Base-by-base conservation (phyloP, 1,140 invertebrate species). In the Pemphigus obesinymphae region DNA sequence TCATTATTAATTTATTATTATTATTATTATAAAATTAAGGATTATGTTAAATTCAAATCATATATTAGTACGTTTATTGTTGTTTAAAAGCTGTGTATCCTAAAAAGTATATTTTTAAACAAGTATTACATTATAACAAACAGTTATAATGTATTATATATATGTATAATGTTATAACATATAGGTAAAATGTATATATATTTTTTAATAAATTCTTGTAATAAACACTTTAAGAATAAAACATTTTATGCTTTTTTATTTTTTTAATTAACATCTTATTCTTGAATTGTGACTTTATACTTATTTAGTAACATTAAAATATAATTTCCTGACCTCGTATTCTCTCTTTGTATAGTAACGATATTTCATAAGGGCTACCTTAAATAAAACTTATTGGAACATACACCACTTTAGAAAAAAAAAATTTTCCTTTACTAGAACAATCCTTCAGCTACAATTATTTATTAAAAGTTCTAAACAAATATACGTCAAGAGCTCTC, bases 381-480 rank as follows among this genome's bases (percentile, higher is more conserved):
- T 17, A 29, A 61, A 63, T 63, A 63, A 29, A 80, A 80, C 55
- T 80, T 45, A 11, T 8, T 7, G 3, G 63, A 45, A 45, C 15
- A 45, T 80, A 80, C 15, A 63, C n/a, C 26, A 40, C 15, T 43
- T 31, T 17, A 29, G 15, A 63, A 80, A 61, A 48, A 78, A 61
- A 78, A 15, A 58, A 15, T 15, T 58, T 53, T 43, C 17, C 26
- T 53, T 17, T 17, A 63, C 37, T 40, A 13, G 20, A 13, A 58
- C 23, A 13, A 20, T 40, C 20, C 40, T 80, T 63, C 5, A 61
- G 26, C 15, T 40, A 80, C 15, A 20, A 37, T 80, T 63, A 63
- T 63, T 80, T 80, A 63, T 80, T 80, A 63, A 63, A 61, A 8
- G 37, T 55, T 63, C 13, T 43, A 80, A 80, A 55, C 76, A 80